Evolutionary conservation across 2,888 invertebrate species (phyloP).

Genomic region (Agrilus cyanescens): DNA sequence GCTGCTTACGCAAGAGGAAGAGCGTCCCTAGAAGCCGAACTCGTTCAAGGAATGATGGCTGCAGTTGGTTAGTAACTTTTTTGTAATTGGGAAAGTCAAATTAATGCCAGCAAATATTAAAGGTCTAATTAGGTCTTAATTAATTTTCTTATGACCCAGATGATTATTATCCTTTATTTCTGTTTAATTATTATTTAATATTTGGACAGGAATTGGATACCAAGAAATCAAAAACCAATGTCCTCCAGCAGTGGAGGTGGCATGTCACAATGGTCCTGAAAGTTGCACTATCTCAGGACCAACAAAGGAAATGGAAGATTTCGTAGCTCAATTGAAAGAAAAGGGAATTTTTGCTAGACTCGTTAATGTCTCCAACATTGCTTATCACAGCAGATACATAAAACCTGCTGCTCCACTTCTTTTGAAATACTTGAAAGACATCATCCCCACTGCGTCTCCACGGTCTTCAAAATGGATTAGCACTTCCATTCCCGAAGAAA

Average conservation of each 20-base stretch:
- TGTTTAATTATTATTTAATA: background rate
- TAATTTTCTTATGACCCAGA: background rate
- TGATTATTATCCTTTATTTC: background rate
- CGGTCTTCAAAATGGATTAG: constrained; percentile 53
- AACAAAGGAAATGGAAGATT: constrained; percentile 44
- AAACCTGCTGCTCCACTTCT: constrained; percentile 35
- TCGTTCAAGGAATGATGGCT: constrained; percentile 77
- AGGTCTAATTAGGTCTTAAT: background rate
- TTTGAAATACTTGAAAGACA: constrained; percentile 33
- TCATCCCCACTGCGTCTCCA: constrained; percentile 38
- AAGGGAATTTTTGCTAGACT: constrained; percentile 71
- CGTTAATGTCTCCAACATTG: constrained; percentile 77
- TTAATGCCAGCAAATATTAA: too few species aligned
- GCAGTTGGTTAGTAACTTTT: constrained; percentile 51
- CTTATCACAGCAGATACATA: constrained; percentile 82
- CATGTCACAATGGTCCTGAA: constrained; percentile 69
- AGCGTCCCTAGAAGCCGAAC: constrained; percentile 56
- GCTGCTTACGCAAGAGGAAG: constrained; percentile 74
- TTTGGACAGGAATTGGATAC: constrained; percentile 31
- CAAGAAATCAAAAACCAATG: constrained; percentile 48
- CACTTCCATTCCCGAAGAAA: constrained; percentile 47
- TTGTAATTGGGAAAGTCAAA: background rate
- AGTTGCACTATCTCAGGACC: constrained; percentile 73
- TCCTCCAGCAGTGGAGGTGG: constrained; percentile 56
- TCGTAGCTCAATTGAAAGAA: constrained; percentile 44